These are phyloP conservation scores for Elymnias hypermnestra DNA, from an alignment of 1,140 invertebrate species.

Conservation along the genomic window DNA sequence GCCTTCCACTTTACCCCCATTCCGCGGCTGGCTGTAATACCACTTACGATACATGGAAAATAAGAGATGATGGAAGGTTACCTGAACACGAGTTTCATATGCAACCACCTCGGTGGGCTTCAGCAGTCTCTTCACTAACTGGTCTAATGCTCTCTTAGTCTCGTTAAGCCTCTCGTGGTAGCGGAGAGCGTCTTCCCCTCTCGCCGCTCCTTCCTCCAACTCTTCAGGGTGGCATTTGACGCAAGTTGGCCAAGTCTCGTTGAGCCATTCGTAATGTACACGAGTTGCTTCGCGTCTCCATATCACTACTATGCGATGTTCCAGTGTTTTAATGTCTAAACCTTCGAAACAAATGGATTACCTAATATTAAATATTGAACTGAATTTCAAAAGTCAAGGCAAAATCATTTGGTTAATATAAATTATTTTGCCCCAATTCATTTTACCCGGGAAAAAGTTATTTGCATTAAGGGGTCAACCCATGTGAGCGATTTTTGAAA, in stretches of 20 bases:
- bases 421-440: no score
- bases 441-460: no score
- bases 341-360: no score
- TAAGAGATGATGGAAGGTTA: no score
- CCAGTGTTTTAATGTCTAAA: conserved; percentile 75
- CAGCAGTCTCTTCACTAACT: conserved; percentile 83
- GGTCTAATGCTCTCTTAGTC: conserved; percentile 83
- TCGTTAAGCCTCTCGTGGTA: conserved; percentile 79
- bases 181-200: conserved; percentile 23
- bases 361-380: no score
- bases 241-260: conserved; percentile 79
- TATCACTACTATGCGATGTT: conserved; percentile 88
- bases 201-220: conserved; percentile 34
- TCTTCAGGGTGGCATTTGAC: conserved; percentile 53
- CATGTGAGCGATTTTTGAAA: no score
- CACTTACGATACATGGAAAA: no score
- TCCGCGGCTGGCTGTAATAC: no score
- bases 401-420: no score
- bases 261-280: conserved; percentile 94
- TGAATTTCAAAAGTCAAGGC: no score
- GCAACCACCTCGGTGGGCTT: conserved; percentile 82
- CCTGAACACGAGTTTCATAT: conserved; percentile 83
- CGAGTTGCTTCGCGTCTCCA: conserved; percentile 90
- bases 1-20: no score
- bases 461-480: no score